Evolutionary conservation across 92 coral and sea anemone species (phyloP).

Genomic region (Palythoa grandiflora): DNA sequence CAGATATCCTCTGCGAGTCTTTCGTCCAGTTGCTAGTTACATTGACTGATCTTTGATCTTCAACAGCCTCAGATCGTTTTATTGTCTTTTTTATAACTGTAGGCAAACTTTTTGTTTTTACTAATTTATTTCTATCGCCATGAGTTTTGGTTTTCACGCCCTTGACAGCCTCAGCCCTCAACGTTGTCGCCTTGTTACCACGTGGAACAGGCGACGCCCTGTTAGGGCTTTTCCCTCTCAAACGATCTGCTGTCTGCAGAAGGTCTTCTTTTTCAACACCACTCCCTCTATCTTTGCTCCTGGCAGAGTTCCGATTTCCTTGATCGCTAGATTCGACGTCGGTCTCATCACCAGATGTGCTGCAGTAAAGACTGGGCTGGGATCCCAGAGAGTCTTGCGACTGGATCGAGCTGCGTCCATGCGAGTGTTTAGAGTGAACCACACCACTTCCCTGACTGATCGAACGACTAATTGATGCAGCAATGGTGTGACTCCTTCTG

Average conservation of each 20-base stretch:
- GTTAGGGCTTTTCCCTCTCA: conserved; percentile 43
- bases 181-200: conserved; percentile 83
- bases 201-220: conserved; percentile 72
- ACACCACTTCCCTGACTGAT: conserved; percentile 49
- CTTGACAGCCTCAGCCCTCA: conserved; percentile 83
- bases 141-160: conserved; percentile 40
- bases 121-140: conserved; percentile 11
- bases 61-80: conserved; percentile 5
- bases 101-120: conserved; percentile 16
- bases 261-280: conserved; percentile 52
- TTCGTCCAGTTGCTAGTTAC: conserved; percentile 19
- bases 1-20: conserved; percentile 24
- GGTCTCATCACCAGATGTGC: conserved; percentile 76
- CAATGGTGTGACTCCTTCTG: conserved; percentile 65
- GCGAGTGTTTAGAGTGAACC: background rate
- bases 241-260: conserved; percentile 37
- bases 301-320: conserved; percentile 26
- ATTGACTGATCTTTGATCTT: conserved; percentile 1
- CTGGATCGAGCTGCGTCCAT: background rate
- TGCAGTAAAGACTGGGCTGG: conserved; percentile 61
- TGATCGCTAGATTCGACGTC: conserved; percentile 63
- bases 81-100: background rate
- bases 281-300: conserved; percentile 33
- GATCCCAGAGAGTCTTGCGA: conserved; percentile 57
- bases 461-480: conserved; percentile 65